A percentile compares a stretch with the other conserved stretches of the same genome.
phyloP scores from a whole-genome alignment of 1,140 invertebrate genomes.

The Drosophila nannoptera region DNA sequence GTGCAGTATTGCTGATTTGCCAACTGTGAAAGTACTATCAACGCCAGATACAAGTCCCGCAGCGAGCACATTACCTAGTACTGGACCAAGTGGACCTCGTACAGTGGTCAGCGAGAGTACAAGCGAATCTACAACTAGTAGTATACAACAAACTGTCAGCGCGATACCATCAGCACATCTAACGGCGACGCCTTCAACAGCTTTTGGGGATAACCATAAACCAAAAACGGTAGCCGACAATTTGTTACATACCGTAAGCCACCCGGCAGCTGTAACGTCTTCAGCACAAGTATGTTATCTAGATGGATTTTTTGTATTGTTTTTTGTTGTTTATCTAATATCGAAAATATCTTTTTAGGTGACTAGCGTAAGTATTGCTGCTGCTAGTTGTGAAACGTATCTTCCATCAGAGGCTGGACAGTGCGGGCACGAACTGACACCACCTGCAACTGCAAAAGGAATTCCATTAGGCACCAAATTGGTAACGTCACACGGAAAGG shows the following conservation, averaged over 20 bases:
- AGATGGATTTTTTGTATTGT: not conserved
- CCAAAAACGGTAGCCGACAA: slow-evolving; percentile 33
- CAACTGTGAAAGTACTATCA: slow-evolving; percentile 18
- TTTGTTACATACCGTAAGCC: slow-evolving; percentile 19
- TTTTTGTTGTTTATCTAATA: not conserved
- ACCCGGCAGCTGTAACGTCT: not conserved
- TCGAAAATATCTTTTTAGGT: slow-evolving; percentile 3
- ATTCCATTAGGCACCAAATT: slow-evolving; percentile 42
- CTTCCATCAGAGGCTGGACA: slow-evolving; percentile 14
- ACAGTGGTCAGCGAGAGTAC: slow-evolving; percentile 19
- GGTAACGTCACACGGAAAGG: slow-evolving; percentile 27
- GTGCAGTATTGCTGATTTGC: slow-evolving; percentile 38
- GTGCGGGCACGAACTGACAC: slow-evolving; percentile 6
- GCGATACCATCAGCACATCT: slow-evolving; percentile 9
- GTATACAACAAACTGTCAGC: slow-evolving; percentile 38
- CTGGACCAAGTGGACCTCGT: slow-evolving; percentile 10
- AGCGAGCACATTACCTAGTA: slow-evolving; percentile 3
- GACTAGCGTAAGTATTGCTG: slow-evolving; percentile 37
- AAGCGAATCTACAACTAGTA: not conserved
- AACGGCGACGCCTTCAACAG: slow-evolving; percentile 1
- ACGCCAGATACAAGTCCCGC: slow-evolving; percentile 7
- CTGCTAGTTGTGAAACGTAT: slow-evolving; percentile 36
- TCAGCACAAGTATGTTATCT: slow-evolving; percentile 47
- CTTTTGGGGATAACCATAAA: slow-evolving; percentile 18
- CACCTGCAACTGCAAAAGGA: slow-evolving; percentile 31